These are phyloP conservation scores for Opisthograptis luteolata DNA, from an alignment of 2,888 invertebrate genomes.

Conservation along the genomic window DNA sequence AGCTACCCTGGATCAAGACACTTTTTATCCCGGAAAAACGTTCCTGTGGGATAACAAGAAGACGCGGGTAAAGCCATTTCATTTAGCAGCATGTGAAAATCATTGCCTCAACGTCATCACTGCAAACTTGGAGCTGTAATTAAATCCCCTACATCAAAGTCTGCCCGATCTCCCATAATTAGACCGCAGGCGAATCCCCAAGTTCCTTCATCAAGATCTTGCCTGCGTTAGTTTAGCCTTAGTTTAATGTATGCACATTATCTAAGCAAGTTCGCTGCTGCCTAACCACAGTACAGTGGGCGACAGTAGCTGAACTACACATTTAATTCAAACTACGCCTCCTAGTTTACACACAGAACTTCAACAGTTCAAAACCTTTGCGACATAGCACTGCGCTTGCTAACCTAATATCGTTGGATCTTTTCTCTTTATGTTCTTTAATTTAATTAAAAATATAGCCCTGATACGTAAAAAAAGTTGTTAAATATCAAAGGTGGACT, in stretches of 20 bases:
- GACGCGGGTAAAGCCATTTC: neutral
- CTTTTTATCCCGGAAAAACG: too few species aligned
- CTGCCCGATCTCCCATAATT: conserved; percentile 68
- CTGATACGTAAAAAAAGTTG: too few species aligned
- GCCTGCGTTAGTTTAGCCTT: conserved; percentile 77
- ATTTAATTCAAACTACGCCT: neutral
- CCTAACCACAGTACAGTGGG: conserved; percentile 39
- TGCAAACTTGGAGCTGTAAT: conserved; percentile 28
- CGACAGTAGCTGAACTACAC: conserved; percentile 2
- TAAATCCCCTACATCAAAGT: conserved; percentile 44
- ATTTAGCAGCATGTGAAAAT: neutral
- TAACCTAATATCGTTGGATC: too few species aligned
- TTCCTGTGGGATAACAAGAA: too few species aligned
- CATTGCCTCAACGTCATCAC: neutral
- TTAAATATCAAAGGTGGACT: too few species aligned
- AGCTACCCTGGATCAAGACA: too few species aligned
- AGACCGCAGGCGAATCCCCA: conserved; percentile 64
- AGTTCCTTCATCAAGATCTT: conserved; percentile 80
- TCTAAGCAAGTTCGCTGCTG: conserved; percentile 76
- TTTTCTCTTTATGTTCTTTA: too few species aligned
- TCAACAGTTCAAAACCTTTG: too few species aligned
- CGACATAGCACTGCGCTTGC: too few species aligned
- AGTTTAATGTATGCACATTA: conserved; percentile 85
- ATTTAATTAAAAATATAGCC: too few species aligned
- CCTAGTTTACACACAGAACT: too few species aligned